A percentile compares a stretch with the other conserved stretches of the same genome.
phyloP scores from a whole-genome alignment of 2,888 invertebrate genomes.

The Parnassius orleans region DNA sequence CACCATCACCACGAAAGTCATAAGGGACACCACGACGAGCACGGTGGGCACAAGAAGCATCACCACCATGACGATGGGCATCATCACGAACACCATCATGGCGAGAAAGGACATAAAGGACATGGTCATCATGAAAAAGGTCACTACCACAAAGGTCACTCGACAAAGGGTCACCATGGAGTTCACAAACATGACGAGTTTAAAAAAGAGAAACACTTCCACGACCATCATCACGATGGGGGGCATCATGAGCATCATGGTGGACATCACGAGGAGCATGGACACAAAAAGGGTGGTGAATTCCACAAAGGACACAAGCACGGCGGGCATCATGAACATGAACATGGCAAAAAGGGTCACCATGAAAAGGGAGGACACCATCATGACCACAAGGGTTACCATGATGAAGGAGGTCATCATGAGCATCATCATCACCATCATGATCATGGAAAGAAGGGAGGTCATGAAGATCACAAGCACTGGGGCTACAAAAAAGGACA shows the following conservation, averaged over 20 bases:
- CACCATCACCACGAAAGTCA: slow-evolving; percentile 87
- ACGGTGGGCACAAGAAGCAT: slow-evolving; percentile 84
- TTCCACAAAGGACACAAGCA: slow-evolving; percentile 91
- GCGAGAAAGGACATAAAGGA: slow-evolving; percentile 84
- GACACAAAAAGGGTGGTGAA: slow-evolving; percentile 90
- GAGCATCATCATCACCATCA: slow-evolving; percentile 88
- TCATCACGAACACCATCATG: slow-evolving; percentile 83
- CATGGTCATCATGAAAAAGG: slow-evolving; percentile 81
- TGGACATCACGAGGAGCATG: slow-evolving; percentile 88
- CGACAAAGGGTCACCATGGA: slow-evolving; percentile 92
- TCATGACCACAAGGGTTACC: slow-evolving; percentile 89
- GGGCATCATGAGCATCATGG: slow-evolving; percentile 91
- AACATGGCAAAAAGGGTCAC: slow-evolving; percentile 90
- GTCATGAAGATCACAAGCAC: slow-evolving; percentile 89
- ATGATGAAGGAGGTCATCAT: slow-evolving; percentile 88
- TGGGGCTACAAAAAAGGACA: slow-evolving; percentile 86
- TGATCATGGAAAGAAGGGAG: slow-evolving; percentile 90
- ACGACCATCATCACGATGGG: slow-evolving; percentile 89
- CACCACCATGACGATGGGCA: slow-evolving; percentile 85
- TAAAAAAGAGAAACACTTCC: slow-evolving; percentile 93
- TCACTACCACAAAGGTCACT: slow-evolving; percentile 90
- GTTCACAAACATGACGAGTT: slow-evolving; percentile 92
- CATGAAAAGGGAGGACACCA: slow-evolving; percentile 90
- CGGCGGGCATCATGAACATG: slow-evolving; percentile 87
- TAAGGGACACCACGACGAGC: slow-evolving; percentile 82